phyloP scores from a whole-genome alignment of 2,113 vertebrate genomes.

The Larimichthys crocea region DNA sequence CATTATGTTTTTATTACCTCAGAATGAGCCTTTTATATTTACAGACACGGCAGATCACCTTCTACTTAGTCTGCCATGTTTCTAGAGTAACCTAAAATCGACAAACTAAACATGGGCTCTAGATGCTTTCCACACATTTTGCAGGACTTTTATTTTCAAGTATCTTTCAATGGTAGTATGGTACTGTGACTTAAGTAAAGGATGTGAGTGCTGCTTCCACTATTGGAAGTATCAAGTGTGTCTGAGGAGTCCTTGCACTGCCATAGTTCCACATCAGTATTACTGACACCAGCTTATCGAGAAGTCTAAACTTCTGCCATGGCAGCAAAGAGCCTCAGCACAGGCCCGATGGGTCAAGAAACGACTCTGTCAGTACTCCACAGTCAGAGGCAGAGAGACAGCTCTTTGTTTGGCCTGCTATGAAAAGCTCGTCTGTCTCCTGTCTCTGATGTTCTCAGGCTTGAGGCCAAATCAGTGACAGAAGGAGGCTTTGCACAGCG shows the following conservation, averaged over 20 bases:
- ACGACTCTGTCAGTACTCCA: conserved; percentile 31
- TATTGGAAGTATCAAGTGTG: neutral
- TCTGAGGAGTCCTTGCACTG: neutral
- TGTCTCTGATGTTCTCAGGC: conserved; percentile 69
- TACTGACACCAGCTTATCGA: conserved; percentile 25
- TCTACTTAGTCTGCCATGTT: too few relatives aligned
- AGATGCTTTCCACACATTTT: neutral
- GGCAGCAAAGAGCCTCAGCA: conserved; percentile 26
- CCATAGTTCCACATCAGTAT: neutral
- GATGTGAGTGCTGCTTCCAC: neutral
- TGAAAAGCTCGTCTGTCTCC: conserved; percentile 72
- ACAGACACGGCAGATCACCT: too few relatives aligned
- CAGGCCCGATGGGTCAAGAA: conserved; percentile 39
- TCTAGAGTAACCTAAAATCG: too few relatives aligned
- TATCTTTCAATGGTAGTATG: neutral
- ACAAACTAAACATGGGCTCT: too few relatives aligned
- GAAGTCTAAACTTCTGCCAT: conserved; percentile 26
- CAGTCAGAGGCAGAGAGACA: conserved; percentile 55
- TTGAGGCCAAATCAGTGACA: conserved; percentile 64
- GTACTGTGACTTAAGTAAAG: neutral
- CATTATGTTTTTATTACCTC: too few relatives aligned
- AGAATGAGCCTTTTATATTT: too few relatives aligned
- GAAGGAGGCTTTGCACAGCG: conserved; percentile 65
- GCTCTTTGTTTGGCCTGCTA: conserved; percentile 64
- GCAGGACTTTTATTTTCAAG: neutral